Conservation (phyloP, 2,113 vertebrate species). For the Chlorodrepanis virens region DNA sequence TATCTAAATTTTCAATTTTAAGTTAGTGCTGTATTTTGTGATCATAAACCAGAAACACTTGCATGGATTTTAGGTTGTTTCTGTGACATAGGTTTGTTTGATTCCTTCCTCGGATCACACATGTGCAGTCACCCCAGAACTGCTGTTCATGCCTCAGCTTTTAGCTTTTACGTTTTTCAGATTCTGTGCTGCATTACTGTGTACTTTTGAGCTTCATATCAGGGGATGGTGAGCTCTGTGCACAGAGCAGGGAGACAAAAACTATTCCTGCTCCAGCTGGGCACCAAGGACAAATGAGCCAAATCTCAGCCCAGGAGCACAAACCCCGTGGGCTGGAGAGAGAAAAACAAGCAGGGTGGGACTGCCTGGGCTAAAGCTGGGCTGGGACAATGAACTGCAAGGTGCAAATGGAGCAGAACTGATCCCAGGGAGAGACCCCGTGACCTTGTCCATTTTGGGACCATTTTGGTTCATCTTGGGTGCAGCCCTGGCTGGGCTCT, state of each 20-base stretch:
- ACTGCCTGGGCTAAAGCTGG: neutral
- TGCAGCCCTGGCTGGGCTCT: neutral
- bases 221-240: neutral
- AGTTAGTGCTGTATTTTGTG: neutral
- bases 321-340: neutral
- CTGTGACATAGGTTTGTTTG: neutral
- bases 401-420: neutral
- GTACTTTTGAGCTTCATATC: neutral
- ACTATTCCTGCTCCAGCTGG: neutral
- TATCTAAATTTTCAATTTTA: neutral
- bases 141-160: neutral
- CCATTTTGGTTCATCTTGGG: neutral
- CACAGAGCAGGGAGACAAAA: neutral
- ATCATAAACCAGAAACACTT: neutral
- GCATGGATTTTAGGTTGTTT: neutral
- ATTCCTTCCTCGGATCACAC: neutral
- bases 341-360: neutral
- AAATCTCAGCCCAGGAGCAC: neutral
- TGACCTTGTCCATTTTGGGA: accelerated
- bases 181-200: neutral
- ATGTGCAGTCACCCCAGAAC: neutral
- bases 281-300: neutral
- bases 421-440: accelerated
- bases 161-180: neutral
- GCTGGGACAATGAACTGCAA: neutral